These are phyloP conservation scores for Zeugodacus cucurbitae DNA, from an alignment of 1,140 invertebrate genomes.

Conservation along the genomic window DNA sequence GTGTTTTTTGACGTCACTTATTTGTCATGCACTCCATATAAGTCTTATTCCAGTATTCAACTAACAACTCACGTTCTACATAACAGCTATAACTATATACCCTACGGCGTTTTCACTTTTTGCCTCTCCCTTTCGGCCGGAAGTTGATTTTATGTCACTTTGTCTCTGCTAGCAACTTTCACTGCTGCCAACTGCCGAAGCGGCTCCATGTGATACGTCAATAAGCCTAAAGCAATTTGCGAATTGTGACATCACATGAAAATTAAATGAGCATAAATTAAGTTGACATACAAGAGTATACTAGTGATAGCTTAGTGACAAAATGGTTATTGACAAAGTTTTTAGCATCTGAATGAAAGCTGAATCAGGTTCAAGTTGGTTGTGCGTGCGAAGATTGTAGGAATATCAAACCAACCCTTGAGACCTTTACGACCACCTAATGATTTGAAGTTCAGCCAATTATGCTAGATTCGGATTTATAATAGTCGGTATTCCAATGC, in stretches of 20 bases:
- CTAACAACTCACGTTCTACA: too few relatives aligned
- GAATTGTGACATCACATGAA: neutral
- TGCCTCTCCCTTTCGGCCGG: neutral
- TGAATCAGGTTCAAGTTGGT: too few relatives aligned
- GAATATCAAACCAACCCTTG: too few relatives aligned
- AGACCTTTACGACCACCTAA: too few relatives aligned
- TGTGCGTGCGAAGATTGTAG: too few relatives aligned
- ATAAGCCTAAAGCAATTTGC: neutral
- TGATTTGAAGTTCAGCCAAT: too few relatives aligned
- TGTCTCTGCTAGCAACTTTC: neutral
- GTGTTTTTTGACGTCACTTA: neutral
- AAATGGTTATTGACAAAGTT: too few relatives aligned
- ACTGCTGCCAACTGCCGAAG: neutral
- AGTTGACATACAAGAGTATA: neutral
- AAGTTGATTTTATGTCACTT: neutral
- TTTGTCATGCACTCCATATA: neutral
- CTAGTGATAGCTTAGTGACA: neutral
- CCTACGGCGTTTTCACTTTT: neutral
- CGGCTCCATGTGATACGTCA: neutral
- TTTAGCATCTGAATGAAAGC: too few relatives aligned
- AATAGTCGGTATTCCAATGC: too few relatives aligned
- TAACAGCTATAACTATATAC: neutral
- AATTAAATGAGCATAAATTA: constrained; percentile 26
- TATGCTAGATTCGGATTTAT: too few relatives aligned
- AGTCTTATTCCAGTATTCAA: too few relatives aligned